Evolutionary conservation across 92 coral and sea anemone species (phyloP).

Genomic region (Zoanthus gigantus): DNA sequence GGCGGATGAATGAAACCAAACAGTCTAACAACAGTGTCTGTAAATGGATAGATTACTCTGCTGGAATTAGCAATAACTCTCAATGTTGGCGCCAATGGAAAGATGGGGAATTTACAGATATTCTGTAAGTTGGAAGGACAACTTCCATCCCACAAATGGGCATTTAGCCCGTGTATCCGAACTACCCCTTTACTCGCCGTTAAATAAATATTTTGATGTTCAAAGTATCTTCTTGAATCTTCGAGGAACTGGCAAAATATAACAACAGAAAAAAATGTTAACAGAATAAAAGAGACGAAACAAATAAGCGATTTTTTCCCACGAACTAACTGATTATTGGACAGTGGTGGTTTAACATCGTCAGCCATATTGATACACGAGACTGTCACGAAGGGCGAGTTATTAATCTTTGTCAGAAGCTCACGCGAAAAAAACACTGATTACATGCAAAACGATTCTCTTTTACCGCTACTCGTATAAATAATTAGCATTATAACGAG

Average conservation of each 20-base stretch:
- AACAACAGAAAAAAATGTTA: not conserved
- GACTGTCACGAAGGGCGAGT: not conserved
- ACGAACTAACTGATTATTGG: no score
- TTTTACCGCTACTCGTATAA: not conserved
- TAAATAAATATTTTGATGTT: not conserved
- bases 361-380: not conserved
- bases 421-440: not conserved
- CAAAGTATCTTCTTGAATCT: not conserved
- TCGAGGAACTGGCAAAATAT: not conserved
- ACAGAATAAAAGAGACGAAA: not conserved
- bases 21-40: slow-evolving; percentile 32
- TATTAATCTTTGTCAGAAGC: not conserved
- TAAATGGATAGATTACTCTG: slow-evolving; percentile 24
- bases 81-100: slow-evolving; percentile 40
- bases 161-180: slow-evolving; percentile 9
- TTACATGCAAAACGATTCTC: not conserved
- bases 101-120: slow-evolving; percentile 30
- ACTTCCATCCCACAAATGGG: slow-evolving; percentile 39
- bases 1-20: slow-evolving; percentile 45
- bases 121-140: not conserved
- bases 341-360: not conserved
- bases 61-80: slow-evolving; percentile 8
- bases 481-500: not conserved
- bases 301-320: slow-evolving; percentile 3
- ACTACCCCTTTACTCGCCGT: not conserved